Evolutionary conservation across 2,113 vertebrate genomes (phyloP).

Genomic region (Synodontis membranacea): DNA sequence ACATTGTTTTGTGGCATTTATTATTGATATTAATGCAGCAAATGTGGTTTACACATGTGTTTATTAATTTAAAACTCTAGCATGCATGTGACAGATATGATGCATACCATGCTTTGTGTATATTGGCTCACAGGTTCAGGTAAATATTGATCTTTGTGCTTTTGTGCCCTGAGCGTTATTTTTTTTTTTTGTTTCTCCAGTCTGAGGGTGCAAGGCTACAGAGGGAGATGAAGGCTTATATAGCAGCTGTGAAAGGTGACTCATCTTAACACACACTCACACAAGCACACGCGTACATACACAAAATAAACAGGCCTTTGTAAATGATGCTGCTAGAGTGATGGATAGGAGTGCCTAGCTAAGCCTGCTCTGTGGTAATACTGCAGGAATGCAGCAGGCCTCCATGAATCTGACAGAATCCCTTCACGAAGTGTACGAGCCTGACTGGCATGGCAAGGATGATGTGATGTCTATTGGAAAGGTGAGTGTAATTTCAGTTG

Average conservation of each 20-base stretch:
- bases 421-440: conserved; percentile 96
- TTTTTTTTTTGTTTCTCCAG: conserved; percentile 70
- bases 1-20: neutral
- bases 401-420: conserved; percentile 96
- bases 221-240: conserved; percentile 91
- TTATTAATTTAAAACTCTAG: neutral
- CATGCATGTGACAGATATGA: neutral
- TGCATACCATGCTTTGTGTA: neutral
- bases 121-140: neutral
- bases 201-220: conserved; percentile 92
- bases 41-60: neutral
- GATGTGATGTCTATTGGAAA: conserved; percentile 92
- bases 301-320: neutral
- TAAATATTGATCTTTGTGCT: conserved; percentile 3
- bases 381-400: conserved; percentile 94
- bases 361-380: neutral
- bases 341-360: conserved; percentile 2
- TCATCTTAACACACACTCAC: conserved; percentile 15
- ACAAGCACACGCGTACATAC: conserved; percentile 3
- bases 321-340: conserved; percentile 25
- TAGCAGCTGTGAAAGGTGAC: conserved; percentile 94
- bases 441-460: conserved; percentile 94
- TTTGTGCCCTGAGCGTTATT: conserved; percentile 21
- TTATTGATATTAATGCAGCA: neutral
- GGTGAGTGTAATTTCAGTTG: conserved; percentile 69